Conservation (phyloP, 2,113 vertebrate species). For the Calonectris borealis region DNA sequence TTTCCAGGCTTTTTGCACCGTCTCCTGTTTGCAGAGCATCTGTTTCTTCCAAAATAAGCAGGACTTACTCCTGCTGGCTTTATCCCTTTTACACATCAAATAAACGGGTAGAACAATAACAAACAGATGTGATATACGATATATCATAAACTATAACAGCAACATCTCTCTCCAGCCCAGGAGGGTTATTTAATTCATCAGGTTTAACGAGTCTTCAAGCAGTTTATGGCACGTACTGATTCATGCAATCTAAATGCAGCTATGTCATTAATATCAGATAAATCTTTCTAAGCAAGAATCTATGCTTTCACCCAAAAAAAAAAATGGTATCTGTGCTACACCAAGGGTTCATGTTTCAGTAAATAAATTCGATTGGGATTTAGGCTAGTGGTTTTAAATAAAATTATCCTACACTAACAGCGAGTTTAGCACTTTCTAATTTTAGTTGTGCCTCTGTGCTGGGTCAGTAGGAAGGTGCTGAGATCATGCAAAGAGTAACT, state of each 20-base stretch:
- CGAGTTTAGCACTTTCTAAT: neutral
- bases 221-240: constrained; percentile 45
- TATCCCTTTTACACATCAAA: neutral
- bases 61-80: neutral
- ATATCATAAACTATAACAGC: constrained; percentile 21
- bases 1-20: neutral
- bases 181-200: constrained; percentile 60
- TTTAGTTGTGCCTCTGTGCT: neutral
- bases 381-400: neutral
- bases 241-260: constrained; percentile 41
- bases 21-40: neutral
- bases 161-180: constrained; percentile 29
- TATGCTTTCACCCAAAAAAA: neutral
- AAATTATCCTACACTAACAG: neutral
- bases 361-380: neutral
- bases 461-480: neutral
- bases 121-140: constrained; percentile 27
- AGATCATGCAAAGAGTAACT: neutral
- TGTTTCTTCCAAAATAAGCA: constrained; percentile 10
- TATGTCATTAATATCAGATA: constrained; percentile 38
- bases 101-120: constrained; percentile 14
- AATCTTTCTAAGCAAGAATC: constrained; percentile 33
- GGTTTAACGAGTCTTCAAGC: constrained; percentile 47
- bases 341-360: neutral
- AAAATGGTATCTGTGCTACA: neutral